A percentile compares a stretch with the other conserved stretches of the same genome.
phyloP scores from a whole-genome alignment of 92 coral and sea anemone genomes.

The Phenganax marumi region DNA sequence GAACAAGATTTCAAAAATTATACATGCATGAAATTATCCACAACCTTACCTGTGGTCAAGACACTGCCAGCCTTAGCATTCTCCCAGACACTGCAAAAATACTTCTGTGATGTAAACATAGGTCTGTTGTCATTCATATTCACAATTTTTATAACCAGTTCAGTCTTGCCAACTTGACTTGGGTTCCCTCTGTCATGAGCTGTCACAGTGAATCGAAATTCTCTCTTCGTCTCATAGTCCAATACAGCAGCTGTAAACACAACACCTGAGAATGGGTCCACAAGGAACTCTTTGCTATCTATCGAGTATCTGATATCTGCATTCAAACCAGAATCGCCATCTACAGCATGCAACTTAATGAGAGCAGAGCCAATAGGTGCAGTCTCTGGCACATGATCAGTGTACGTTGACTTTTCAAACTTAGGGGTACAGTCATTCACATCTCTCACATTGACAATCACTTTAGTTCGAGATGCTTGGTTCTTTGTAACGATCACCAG shows the following conservation, averaged over 20 bases:
- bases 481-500: conserved; percentile 59
- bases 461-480: conserved; percentile 62
- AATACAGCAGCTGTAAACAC: conserved; percentile 65
- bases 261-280: conserved; percentile 85
- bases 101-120: conserved; percentile 68
- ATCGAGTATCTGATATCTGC: conserved; percentile 73
- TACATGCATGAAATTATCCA: neutral
- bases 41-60: conserved; percentile 79
- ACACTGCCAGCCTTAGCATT: conserved; percentile 75
- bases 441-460: conserved; percentile 70
- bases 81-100: conserved; percentile 69
- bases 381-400: conserved; percentile 84
- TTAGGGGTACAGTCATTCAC: conserved; percentile 85
- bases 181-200: conserved; percentile 86
- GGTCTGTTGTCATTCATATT: conserved; percentile 93
- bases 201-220: conserved; percentile 68
- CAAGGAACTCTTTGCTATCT: conserved; percentile 62
- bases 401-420: conserved; percentile 70
- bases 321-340: conserved; percentile 84
- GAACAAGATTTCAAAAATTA: neutral
- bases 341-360: conserved; percentile 77
- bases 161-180: conserved; percentile 71
- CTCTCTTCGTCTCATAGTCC: conserved; percentile 68
- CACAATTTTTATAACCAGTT: conserved; percentile 69
- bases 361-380: conserved; percentile 91